Evolutionary conservation across 2,888 invertebrate genomes (phyloP).

Genomic region (Stictocephala bisonia): DNA sequence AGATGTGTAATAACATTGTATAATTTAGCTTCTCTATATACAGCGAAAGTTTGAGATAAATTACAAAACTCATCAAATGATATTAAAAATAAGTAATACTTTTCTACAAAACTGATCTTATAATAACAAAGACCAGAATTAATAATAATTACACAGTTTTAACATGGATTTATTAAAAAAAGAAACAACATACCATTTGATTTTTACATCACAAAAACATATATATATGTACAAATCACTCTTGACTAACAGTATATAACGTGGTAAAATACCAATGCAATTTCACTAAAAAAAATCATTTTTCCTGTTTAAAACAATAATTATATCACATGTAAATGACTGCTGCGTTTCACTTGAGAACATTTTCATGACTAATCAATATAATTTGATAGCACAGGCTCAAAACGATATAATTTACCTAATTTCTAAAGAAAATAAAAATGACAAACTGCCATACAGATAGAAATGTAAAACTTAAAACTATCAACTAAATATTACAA

Average conservation of each 20-base stretch:
- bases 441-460: slow-evolving; percentile 12
- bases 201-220: slow-evolving; percentile 35
- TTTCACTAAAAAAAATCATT: neutral
- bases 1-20: slow-evolving; percentile 47
- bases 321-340: slow-evolving; percentile 24
- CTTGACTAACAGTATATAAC: slow-evolving; percentile 25
- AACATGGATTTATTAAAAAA: slow-evolving; percentile 32
- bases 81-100: slow-evolving; percentile 46
- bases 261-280: slow-evolving; percentile 16
- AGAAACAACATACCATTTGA: slow-evolving; percentile 34
- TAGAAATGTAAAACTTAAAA: slow-evolving; percentile 18
- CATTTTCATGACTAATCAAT: too few species aligned
- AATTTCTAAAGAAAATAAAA: slow-evolving; percentile 14
- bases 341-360: slow-evolving; percentile 13
- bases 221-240: slow-evolving; percentile 28
- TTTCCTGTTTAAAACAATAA: neutral
- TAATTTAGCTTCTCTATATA: slow-evolving; percentile 46
- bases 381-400: too few species aligned
- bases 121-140: slow-evolving; percentile 30
- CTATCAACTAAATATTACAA: slow-evolving; percentile 22
- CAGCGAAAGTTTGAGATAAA: slow-evolving; percentile 44
- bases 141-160: slow-evolving; percentile 33
- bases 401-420: too few species aligned
- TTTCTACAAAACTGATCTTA: slow-evolving; percentile 37
- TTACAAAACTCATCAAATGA: slow-evolving; percentile 45